Evolutionary conservation across 2,113 vertebrate genomes (phyloP), one percentile per base, ranked within the genome.

Genomic region (Hippocampus zosterae): DNA sequence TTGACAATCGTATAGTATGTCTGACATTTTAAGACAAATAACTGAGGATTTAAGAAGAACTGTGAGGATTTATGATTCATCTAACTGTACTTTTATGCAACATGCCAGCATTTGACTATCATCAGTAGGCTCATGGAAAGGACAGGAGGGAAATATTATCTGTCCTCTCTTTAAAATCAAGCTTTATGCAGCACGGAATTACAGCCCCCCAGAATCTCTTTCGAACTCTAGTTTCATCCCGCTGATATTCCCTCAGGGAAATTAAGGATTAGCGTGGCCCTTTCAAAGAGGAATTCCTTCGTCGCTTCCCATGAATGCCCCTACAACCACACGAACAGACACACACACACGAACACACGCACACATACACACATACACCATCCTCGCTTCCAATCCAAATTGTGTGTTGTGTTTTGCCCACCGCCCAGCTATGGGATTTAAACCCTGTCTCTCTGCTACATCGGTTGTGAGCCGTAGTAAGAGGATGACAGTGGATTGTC

Each of bases 201-300:
- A 65, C 59, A 85, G 76, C 76, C 67, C 70, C 73, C 71, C 77
- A 77, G 75, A 87, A 84, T 87, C 83, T 75, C 75, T 84, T 85
- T 81, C 77, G 78, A 72, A 83, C 76, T 75, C 64, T 66, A 33
- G 73, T 79, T 67, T 85, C 80, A 85, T 90, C 84, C 84, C 62
- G 53, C 25, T 77, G 86, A 90, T 89, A 88, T 88, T 90, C 88
- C 90, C 87, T 81, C 76, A 81, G 91, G 87, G 87, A 90, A 90
- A 90, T 90, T 87, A 91, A 81, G 88, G 91, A 92, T 92, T 91
- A 91, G 81, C 76, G 72, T 72, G 68, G 84, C 80, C 77, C 76
- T 87, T 90, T 90, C 83, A 84, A 83, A 81, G 69, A 81, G 80
- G 75, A 82, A 88, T 85, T 88, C 78, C 81, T 80, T 79, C 65